Base-by-base conservation (phyloP, 2,113 vertebrate species). In the Shinisaurus crocodilurus region DNA sequence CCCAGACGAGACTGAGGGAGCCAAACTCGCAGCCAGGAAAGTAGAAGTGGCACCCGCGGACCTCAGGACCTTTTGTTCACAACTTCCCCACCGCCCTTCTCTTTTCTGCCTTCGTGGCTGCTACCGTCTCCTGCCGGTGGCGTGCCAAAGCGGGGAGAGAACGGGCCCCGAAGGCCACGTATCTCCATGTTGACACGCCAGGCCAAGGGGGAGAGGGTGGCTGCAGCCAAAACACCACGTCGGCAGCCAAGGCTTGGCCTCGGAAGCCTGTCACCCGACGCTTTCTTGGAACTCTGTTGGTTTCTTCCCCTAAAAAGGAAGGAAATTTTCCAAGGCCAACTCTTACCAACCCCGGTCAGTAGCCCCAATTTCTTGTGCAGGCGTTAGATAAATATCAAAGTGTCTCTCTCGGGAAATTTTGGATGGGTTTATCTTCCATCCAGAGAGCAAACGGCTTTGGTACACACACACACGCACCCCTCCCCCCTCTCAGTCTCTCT, bases 141-240 rank as follows among this genome's bases (percentile, higher is more conserved):
- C 40, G 43, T 72, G 85, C 7, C 48, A 15, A 54, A 37, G 48
- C 4, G 8, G 69, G 63, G 60, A n/a, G 70, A 32, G 6, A 1
- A 5, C 1, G 1, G 3, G 25, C 75, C 7, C 29, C 57, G n/a
- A 79, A 79, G 75, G 75, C 87, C 87, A 50, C 77, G 9, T 69
- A 34, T 81, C 57, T 9, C 1, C 1, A 5, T 88, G 76, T 50
- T 37, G 60, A 29, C 32, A 6, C 1, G 63, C 32, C 76, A 50
- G 50, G 29, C 20, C 23, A 67, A 37, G 48, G 69, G n/a, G 50
- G 23, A 84, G 48, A 37, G 32, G 43, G 12, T 0, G 18, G 29
- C 34, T 3, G 70, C 25, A 16, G 76, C 87, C 87, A 80, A 88
- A 80, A 81, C 76, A 81, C 76, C 63, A 50, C 76, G 32, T 88